Base-by-base conservation (phyloP, 2,113 vertebrate species). In the Aptenodytes patagonicus region DNA sequence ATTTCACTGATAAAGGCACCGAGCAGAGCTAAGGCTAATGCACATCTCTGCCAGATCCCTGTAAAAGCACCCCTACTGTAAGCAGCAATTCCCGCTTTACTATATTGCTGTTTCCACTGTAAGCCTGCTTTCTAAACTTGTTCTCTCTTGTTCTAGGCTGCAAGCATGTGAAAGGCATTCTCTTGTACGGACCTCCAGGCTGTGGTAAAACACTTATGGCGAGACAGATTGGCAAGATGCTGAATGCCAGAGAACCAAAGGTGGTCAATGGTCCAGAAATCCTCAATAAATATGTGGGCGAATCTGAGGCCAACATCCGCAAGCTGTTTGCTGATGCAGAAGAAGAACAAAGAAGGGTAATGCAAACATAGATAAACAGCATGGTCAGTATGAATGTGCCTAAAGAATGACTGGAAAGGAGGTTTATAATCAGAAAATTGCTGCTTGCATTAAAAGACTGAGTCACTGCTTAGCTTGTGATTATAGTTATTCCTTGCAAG, bases 201-300 rank as follows among this genome's bases (percentile, higher is more conserved):
- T 99, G 99, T 20, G 99, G 99, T 51, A 99, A 99, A 94, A 99
- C 99, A 3, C 98, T 99, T 32, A 99, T 99, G 99, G 99, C 99
- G 1, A 98, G 99, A 81, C 99, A 99, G 98, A 99, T 99, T 36
- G 99, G 99, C 57, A 99, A 99, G 97, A 99, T 99, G 99, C 98
- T 99, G 77, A 99, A 99, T 34, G 99, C 99, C 94, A 98, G 99
- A 47, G 99, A 99, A 92, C 99, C 99, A 2, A 99, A 99, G 96
- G 98, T 99, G 64, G 99, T 99, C 96, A 99, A 99, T 6, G 99
- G 99, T 21, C 99, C 99, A 0, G 99, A 99, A 96, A 99, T 99
- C 85, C 99, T 99, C 94, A 99, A 99, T 96, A 99, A 99, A 70
- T 99, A 99, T 4, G 99, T 99, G 36, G 99, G 99, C 2, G 99